These are phyloP conservation scores for Myripristis jacobus DNA, from an alignment of 2,797 vertebrate species.

Conservation along the genomic window DNA sequence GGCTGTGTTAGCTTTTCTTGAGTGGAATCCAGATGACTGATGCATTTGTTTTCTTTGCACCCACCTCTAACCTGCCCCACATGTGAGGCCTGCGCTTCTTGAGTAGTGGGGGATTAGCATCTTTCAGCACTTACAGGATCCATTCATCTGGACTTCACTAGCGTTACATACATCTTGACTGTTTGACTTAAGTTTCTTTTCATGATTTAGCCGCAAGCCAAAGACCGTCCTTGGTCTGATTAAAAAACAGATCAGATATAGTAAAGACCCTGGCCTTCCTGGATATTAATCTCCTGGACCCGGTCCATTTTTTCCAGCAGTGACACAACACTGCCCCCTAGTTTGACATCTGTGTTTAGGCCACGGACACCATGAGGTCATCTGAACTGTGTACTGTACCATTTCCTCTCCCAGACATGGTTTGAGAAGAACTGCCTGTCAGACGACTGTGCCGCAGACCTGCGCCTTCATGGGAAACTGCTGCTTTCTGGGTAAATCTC, in stretches of 20 bases:
- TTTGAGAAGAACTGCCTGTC: conserved; percentile 98
- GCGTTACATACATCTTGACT: conserved; percentile 28
- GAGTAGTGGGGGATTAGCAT: conserved; percentile 52
- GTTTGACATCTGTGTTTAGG: conserved; percentile 47
- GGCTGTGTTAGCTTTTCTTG: conserved; percentile 76
- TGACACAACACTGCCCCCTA: conserved; percentile 80
- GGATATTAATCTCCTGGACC: background rate
- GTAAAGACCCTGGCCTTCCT: conserved; percentile 31
- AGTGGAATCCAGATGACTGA: conserved; percentile 71
- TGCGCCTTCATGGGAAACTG: conserved; percentile 91
- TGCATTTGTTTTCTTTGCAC: conserved; percentile 78
- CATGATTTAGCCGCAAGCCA: conserved; percentile 35
- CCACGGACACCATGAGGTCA: conserved; percentile 61
- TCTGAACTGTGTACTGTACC: conserved; percentile 63
- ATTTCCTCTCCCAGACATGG: conserved; percentile 87
- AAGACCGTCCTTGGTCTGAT: conserved; percentile 40
- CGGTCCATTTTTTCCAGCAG: conserved; percentile 23
- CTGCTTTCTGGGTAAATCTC: conserved; percentile 90
- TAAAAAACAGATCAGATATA: conserved; percentile 43
- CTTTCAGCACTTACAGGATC: conserved; percentile 64
- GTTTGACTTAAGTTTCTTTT: conserved; percentile 60
- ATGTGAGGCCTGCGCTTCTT: conserved; percentile 65
- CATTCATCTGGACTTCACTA: conserved; percentile 60
- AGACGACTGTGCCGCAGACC: conserved; percentile 95
- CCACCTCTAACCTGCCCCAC: conserved; percentile 74